Percentiles rank a stretch among this genome's conserved stretches.
Evolutionary conservation across 2,888 invertebrate species (phyloP).

Genomic region (Syrphus vitripennis): DNA sequence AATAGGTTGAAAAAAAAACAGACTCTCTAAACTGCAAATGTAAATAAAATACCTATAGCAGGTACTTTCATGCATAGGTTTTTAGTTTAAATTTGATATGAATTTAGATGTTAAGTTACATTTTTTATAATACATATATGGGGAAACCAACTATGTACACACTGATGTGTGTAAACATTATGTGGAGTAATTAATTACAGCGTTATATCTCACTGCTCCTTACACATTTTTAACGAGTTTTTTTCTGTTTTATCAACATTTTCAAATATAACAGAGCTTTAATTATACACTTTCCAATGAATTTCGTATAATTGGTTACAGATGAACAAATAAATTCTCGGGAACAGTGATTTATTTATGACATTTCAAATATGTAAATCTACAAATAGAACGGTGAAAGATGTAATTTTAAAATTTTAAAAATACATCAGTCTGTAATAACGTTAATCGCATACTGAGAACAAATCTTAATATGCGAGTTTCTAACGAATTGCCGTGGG

Average conservation of each 20-base stretch:
- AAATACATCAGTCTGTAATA: too few relatives aligned
- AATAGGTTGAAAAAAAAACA: background rate
- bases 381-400: background rate
- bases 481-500: too few relatives aligned
- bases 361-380: background rate
- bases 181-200: conserved; percentile 41
- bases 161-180: background rate
- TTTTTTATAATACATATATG: too few relatives aligned
- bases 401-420: too few relatives aligned
- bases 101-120: too few relatives aligned
- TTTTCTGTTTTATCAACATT: too few relatives aligned
- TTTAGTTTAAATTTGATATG: too few relatives aligned
- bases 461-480: too few relatives aligned
- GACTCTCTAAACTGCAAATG: background rate
- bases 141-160: background rate
- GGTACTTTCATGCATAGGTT: too few relatives aligned
- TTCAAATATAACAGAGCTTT: background rate
- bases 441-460: too few relatives aligned
- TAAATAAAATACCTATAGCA: too few relatives aligned
- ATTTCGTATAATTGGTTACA: background rate
- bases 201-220: background rate
- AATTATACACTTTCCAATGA: background rate
- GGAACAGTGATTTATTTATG: background rate
- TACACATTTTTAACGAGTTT: too few relatives aligned
- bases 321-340: background rate